Evolutionary conservation across 2,113 vertebrate genomes (phyloP).

Genomic region (Peromyscus leucopus): DNA sequence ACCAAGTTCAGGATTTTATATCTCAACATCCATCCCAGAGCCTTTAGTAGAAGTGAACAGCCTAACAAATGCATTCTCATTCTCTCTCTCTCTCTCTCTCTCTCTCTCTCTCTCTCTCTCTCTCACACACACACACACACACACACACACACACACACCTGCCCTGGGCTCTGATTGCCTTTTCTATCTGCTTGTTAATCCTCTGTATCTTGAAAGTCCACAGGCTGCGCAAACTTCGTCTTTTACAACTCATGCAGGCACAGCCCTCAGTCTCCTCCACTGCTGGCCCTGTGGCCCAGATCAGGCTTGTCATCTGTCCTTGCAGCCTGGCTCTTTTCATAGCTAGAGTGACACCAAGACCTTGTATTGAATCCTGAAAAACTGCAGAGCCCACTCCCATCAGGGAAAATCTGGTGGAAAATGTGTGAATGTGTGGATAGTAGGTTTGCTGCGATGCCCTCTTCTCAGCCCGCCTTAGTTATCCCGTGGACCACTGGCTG

Average conservation of each 20-base stretch:
- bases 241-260: not conserved
- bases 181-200: not conserved
- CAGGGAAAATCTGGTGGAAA: not conserved
- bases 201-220: not conserved
- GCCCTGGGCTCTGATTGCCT: not conserved
- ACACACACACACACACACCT: not conserved
- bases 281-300: not conserved
- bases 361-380: not conserved
- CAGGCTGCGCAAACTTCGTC: not conserved
- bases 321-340: not conserved
- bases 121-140: not conserved
- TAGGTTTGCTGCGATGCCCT: not conserved
- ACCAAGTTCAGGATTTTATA: slow-evolving; percentile 11
- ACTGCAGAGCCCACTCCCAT: not conserved
- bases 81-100: no score
- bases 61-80: not conserved
- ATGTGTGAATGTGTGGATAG: not conserved
- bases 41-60: not conserved
- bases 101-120: no score
- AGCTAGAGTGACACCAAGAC: not conserved
- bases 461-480: not conserved
- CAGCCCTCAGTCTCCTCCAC: not conserved
- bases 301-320: not conserved
- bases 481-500: not conserved
- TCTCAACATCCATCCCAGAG: not conserved